Conservation (phyloP, 2,113 vertebrate genomes). For the Entosphenus tridentatus region DNA sequence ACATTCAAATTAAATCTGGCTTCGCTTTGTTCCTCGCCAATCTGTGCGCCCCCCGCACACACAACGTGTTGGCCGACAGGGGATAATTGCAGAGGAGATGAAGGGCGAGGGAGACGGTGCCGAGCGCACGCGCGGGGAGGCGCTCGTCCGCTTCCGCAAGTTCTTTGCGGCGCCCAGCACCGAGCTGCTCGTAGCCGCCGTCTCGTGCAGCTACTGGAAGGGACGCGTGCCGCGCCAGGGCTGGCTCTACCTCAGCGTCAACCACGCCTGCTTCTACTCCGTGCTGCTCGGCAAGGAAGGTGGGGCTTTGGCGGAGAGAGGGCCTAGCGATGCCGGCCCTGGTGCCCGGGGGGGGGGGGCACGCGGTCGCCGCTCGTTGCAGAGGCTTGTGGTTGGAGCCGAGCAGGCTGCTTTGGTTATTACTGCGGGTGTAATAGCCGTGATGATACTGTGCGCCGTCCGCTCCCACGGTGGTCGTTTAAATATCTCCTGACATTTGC, state of each 20-base stretch:
- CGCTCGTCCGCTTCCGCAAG: conserved; percentile 51
- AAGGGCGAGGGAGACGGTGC: conserved; percentile 63
- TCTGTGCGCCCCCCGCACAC: not conserved
- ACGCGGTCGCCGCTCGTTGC: no score
- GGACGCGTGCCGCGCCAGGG: conserved; percentile 83
- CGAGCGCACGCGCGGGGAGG: conserved; percentile 65
- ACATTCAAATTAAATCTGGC: not conserved
- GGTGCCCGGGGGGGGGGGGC: no score
- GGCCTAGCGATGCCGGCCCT: no score
- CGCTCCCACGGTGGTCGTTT: no score
- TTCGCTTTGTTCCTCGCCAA: not conserved
- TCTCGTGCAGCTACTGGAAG: conserved; percentile 94
- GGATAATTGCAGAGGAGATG: conserved; percentile 75
- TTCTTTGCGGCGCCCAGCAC: conserved; percentile 63
- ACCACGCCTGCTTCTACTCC: conserved; percentile 90
- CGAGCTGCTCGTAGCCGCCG: conserved; percentile 66
- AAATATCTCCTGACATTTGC: no score
- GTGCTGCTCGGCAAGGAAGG: conserved; percentile 89
- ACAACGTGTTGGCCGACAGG: conserved; percentile 22
- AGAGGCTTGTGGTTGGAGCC: no score
- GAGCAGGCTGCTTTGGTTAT: no score
- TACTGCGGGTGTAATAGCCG: no score
- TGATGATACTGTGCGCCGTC: no score
- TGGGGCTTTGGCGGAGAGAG: conserved; percentile 14
- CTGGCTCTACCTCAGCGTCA: conserved; percentile 82